These are phyloP conservation scores for Diprion similis DNA, from an alignment of 1,140 invertebrate genomes.

Conservation along the genomic window DNA sequence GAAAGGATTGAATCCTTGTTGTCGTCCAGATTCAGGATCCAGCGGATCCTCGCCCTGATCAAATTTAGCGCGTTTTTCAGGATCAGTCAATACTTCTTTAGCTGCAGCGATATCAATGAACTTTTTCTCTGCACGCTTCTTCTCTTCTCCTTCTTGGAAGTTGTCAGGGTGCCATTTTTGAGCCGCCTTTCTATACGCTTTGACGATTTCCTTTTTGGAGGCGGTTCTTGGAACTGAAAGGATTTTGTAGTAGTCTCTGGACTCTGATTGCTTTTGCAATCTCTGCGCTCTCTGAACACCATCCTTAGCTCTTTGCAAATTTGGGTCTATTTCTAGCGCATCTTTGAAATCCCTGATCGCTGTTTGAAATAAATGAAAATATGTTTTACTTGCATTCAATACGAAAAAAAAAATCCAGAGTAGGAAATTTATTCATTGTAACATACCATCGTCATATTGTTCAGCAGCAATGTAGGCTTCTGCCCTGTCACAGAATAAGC, in stretches of 20 bases:
- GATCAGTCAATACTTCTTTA: slow-evolving; percentile 90
- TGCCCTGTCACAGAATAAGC: slow-evolving; percentile 87
- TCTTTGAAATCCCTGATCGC: slow-evolving; percentile 88
- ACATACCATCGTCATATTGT: slow-evolving; percentile 89
- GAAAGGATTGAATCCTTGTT: slow-evolving; percentile 80
- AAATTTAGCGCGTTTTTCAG: slow-evolving; percentile 91
- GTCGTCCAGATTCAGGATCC: slow-evolving; percentile 86
- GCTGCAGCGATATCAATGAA: slow-evolving; percentile 99
- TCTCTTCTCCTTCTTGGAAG: slow-evolving; percentile 87
- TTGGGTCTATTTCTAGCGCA: slow-evolving; percentile 85
- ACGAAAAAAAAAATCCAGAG: slow-evolving; percentile 13
- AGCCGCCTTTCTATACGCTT: slow-evolving; percentile 97
- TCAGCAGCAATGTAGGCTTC: slow-evolving; percentile 91
- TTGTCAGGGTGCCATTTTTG: slow-evolving; percentile 99
- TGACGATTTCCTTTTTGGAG: slow-evolving; percentile 91
- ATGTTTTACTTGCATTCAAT: slow-evolving; percentile 16
- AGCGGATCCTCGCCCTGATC: slow-evolving; percentile 96
- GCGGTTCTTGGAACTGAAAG: slow-evolving; percentile 86
- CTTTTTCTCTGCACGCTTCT: slow-evolving; percentile 95
- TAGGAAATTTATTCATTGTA: background rate
- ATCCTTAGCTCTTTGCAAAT: slow-evolving; percentile 84
- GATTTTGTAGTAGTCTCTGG: slow-evolving; percentile 99
- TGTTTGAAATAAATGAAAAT: slow-evolving; percentile 56
- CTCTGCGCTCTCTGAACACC: slow-evolving; percentile 91
- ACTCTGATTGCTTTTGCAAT: slow-evolving; percentile 91